A percentile compares a stretch with the other conserved stretches of the same genome.
Conservation (phyloP, 2,888 invertebrate species). For the Horisme vitalbata region DNA sequence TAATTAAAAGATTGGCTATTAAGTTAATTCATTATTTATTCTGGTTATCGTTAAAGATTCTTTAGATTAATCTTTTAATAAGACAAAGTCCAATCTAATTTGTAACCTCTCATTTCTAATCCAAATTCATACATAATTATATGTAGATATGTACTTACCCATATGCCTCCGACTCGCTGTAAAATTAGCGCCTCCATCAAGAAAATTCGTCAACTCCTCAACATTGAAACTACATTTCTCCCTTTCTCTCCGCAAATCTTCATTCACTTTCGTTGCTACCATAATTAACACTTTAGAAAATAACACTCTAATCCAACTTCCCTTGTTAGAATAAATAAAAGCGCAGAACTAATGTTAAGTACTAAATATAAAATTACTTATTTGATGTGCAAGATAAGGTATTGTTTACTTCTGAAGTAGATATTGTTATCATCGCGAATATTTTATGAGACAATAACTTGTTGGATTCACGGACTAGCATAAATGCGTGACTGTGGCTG, state of each 20-base stretch:
- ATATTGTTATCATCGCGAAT: constrained; percentile 35
- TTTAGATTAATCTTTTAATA: no score
- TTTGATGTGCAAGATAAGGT: not conserved
- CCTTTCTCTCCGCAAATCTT: constrained; percentile 87
- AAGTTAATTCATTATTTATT: no score
- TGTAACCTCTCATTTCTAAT: no score
- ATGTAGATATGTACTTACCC: constrained; percentile 50
- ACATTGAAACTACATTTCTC: constrained; percentile 87
- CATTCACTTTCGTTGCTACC: constrained; percentile 71
- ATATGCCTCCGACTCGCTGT: constrained; percentile 83
- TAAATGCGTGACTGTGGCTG: not conserved
- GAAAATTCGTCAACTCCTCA: constrained; percentile 88
- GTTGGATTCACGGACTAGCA: not conserved
- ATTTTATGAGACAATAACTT: not conserved
- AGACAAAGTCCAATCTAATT: no score
- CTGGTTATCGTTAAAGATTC: no score
- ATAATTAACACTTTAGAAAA: constrained; percentile 18
- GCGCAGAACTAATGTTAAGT: not conserved
- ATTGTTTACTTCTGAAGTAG: not conserved
- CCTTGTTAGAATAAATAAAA: not conserved
- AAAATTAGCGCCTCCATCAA: constrained; percentile 87
- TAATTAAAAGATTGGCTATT: no score
- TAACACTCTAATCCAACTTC: not conserved
- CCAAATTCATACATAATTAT: no score
- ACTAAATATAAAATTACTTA: no score